These are phyloP conservation scores for Dinomys branickii DNA, from an alignment of 2,113 vertebrate genomes.

Conservation along the genomic window DNA sequence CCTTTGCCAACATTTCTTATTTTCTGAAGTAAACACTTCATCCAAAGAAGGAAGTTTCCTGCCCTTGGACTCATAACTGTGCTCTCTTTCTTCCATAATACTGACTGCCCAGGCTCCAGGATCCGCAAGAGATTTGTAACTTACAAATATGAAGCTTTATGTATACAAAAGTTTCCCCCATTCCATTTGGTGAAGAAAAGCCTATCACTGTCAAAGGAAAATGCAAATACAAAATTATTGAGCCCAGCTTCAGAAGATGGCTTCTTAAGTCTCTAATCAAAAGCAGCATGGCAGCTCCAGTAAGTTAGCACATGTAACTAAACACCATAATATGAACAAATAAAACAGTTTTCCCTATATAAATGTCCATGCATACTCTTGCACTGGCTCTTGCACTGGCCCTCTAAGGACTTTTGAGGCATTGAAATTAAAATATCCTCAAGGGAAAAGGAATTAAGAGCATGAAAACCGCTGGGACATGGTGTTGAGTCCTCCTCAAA, in stretches of 20 bases:
- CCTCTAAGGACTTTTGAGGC: not conserved
- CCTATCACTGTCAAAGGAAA: not conserved
- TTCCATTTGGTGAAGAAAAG: not conserved
- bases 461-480: slow-evolving; percentile 49
- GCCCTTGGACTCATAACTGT: not conserved
- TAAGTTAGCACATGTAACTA: slow-evolving; percentile 32
- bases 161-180: not conserved
- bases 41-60: not conserved
- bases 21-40: not conserved
- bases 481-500: not conserved
- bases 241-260: not conserved
- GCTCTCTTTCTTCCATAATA: not conserved
- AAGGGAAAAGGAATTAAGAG: slow-evolving; percentile 51
- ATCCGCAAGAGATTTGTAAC: not conserved
- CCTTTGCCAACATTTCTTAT: not conserved
- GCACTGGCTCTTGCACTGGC: not conserved
- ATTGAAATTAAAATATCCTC: slow-evolving; percentile 62
- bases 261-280: not conserved
- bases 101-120: not conserved
- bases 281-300: not conserved
- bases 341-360: slow-evolving; percentile 9
- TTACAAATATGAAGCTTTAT: not conserved
- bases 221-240: not conserved
- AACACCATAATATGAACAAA: not conserved
- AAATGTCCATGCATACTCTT: not conserved